These are phyloP conservation scores for Choloepus didactylus DNA, from an alignment of 2,797 vertebrate genomes.

Conservation along the genomic window DNA sequence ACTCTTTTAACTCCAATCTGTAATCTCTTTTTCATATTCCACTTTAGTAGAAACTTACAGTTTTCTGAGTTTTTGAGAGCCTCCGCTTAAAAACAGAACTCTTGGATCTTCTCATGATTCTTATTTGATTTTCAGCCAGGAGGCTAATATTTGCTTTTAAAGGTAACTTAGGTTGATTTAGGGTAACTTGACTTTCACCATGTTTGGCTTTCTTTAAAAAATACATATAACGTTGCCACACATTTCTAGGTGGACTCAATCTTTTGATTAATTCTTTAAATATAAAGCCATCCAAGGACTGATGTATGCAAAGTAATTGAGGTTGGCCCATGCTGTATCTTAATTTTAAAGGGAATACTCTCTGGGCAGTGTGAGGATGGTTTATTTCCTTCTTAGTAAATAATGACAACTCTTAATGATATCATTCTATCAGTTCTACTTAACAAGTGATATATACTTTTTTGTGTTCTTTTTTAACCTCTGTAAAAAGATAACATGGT, in stretches of 20 bases:
- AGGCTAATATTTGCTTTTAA: constrained; percentile 53
- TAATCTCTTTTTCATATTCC: constrained; percentile 10
- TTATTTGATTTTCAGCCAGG: constrained; percentile 57
- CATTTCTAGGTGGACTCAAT: not conserved
- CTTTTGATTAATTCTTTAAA: constrained; percentile 52
- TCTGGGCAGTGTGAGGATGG: not conserved
- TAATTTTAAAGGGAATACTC: constrained; percentile 7
- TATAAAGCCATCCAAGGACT: not conserved
- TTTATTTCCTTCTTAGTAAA: constrained; percentile 54
- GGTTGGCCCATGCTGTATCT: not conserved
- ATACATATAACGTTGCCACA: not conserved
- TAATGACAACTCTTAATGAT: not conserved
- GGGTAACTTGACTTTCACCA: constrained; percentile 54
- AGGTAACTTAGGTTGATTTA: constrained; percentile 61
- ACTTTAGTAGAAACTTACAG: not conserved
- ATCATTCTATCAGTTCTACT: not conserved
- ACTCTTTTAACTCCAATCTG: not conserved
- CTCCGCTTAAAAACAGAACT: not conserved
- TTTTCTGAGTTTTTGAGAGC: constrained; percentile 7
- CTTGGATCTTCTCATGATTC: not conserved
- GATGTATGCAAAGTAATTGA: constrained; percentile 21
- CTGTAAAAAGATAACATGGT: constrained; percentile 50
- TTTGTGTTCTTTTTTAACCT: constrained; percentile 37
- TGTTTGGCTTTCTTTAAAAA: constrained; percentile 68
- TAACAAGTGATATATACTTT: not conserved